These are phyloP conservation scores for Dendrocopos noguchii DNA, from an alignment of 2,113 vertebrate genomes.

Conservation along the genomic window DNA sequence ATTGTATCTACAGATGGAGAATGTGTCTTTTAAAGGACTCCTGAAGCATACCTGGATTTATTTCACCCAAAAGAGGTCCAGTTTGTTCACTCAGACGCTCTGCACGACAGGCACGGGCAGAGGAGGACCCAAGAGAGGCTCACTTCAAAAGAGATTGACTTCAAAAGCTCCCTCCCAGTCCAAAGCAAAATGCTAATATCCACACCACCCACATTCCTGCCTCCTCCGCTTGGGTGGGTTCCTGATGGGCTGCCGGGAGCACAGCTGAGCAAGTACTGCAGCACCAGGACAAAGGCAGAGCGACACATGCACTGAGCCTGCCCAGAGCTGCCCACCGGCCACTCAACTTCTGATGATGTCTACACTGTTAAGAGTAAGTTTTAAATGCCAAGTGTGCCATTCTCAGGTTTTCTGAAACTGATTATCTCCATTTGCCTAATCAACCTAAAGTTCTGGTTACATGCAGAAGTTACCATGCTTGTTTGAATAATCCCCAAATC, in stretches of 20 bases:
- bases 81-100: neutral
- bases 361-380: neutral
- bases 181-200: slow-evolving; percentile 31
- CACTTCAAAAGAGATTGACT: slow-evolving; percentile 44
- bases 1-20: neutral
- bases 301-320: fast-evolving
- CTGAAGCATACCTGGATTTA: neutral
- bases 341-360: neutral
- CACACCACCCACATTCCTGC: slow-evolving; percentile 24
- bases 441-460: neutral
- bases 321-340: neutral
- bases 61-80: neutral
- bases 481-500: neutral
- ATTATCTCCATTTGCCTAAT: neutral
- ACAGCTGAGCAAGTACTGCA: neutral
- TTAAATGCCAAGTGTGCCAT: fast-evolving
- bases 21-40: neutral
- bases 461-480: neutral
- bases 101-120: neutral
- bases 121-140: neutral
- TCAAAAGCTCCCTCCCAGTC: slow-evolving; percentile 28
- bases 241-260: neutral
- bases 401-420: neutral
- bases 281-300: neutral
- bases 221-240: neutral